Conservation (phyloP, 1,140 invertebrate species). For the Pristionchus pacificus region DNA sequence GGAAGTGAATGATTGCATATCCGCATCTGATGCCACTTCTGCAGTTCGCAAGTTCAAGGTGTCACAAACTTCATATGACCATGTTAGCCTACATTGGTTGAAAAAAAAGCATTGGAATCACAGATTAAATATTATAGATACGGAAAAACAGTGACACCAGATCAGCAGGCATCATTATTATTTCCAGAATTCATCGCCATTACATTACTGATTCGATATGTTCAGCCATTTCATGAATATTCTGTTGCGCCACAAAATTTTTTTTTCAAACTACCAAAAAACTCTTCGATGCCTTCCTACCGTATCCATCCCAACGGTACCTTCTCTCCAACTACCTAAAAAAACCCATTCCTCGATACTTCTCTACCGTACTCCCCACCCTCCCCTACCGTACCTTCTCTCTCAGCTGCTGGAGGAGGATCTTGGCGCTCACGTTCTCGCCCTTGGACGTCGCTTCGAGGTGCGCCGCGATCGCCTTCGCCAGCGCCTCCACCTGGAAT, state of each 20-base stretch:
- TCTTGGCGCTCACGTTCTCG: background rate
- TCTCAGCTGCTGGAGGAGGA: background rate
- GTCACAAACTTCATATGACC: background rate
- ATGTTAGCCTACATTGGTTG: slow-evolving; percentile 1
- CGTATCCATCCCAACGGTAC: no score
- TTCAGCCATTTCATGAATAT: no score
- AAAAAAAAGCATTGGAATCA: background rate
- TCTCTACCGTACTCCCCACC: no score
- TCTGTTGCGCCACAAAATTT: no score
- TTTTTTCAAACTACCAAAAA: no score
- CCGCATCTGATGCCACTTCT: slow-evolving; percentile 11
- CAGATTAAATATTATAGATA: background rate
- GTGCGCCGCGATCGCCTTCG: background rate
- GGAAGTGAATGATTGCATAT: slow-evolving; percentile 13
- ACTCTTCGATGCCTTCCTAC: no score
- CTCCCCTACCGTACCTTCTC: background rate
- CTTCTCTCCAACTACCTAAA: no score
- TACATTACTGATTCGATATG: no score
- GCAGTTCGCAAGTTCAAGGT: background rate
- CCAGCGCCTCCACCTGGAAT: background rate
- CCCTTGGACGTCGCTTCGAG: background rate
- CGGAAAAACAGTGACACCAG: background rate
- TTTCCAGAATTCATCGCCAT: no score
- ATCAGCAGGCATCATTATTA: no score
- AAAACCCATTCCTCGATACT: no score